These are phyloP conservation scores for Malacoctenus gilli DNA, from an alignment of 2,797 vertebrate genomes.

Conservation along the genomic window DNA sequence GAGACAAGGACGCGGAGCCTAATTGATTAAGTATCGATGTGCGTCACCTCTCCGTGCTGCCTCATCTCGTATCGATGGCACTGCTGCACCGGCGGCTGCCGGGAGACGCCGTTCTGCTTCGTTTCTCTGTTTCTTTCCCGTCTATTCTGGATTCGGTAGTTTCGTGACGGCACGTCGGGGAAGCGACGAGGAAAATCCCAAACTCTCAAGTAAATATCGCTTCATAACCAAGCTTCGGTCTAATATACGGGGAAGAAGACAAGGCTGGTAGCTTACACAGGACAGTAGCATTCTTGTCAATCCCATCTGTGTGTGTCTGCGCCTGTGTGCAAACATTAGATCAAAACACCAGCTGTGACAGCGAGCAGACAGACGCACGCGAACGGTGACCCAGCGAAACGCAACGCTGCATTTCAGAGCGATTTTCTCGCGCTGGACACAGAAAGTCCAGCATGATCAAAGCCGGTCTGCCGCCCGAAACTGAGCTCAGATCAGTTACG, in stretches of 20 bases:
- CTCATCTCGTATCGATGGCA: constrained; percentile 52
- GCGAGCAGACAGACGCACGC: constrained; percentile 16
- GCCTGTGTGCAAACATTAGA: constrained; percentile 50
- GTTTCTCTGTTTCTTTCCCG: constrained; percentile 22
- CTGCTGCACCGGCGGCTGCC: too few species aligned
- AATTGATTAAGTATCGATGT: constrained; percentile 65
- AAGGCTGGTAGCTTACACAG: constrained; percentile 21
- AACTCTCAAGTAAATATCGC: constrained; percentile 12
- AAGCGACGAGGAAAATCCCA: constrained; percentile 33
- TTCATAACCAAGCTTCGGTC: constrained; percentile 14
- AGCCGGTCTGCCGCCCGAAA: background rate
- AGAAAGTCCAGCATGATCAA: constrained; percentile 8
- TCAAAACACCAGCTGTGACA: constrained; percentile 54
- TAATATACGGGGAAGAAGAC: constrained; percentile 3
- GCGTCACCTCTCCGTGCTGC: constrained; percentile 28
- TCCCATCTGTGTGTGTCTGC: constrained; percentile 46
- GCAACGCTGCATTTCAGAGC: background rate
- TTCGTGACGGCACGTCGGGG: constrained; percentile 13
- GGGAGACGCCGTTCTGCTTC: constrained; percentile 9
- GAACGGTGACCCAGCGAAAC: constrained; percentile 39
- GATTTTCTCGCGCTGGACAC: constrained; percentile 1
- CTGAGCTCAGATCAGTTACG: too few species aligned
- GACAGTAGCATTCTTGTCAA: constrained; percentile 36
- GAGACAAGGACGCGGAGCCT: constrained; percentile 44
- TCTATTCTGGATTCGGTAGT: constrained; percentile 20